Percentiles rank a stretch among this genome's conserved stretches.
These are phyloP conservation scores for Octomys mimax DNA, from an alignment of 2,797 vertebrate species.

Conservation along the genomic window DNA sequence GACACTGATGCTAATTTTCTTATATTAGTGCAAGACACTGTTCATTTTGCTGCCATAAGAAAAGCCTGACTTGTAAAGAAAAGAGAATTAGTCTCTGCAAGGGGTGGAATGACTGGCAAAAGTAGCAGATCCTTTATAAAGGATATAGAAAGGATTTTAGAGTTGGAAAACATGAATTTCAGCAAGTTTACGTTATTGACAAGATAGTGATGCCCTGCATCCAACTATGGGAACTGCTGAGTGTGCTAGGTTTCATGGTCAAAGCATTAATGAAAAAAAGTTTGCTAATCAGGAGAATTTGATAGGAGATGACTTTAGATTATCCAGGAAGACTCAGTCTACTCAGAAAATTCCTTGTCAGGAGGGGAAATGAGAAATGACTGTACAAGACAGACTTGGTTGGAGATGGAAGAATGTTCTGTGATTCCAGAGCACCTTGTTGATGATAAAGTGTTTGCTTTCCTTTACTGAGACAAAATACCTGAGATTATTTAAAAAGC, in stretches of 20 bases:
- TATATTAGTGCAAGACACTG: not conserved
- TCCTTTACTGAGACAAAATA: not conserved
- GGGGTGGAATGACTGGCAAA: not conserved
- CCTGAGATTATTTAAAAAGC: not conserved
- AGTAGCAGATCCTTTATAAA: not conserved
- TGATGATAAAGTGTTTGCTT: not conserved
- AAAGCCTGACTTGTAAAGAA: not conserved
- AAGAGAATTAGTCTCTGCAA: not conserved
- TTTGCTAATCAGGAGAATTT: not conserved
- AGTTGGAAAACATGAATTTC: constrained; percentile 20
- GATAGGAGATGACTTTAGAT: not conserved
- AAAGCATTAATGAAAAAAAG: not conserved
- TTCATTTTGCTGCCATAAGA: not conserved
- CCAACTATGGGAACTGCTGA: not conserved
- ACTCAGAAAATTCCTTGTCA: not conserved
- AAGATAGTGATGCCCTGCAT: not conserved
- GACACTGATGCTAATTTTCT: not conserved
- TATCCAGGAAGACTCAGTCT: not conserved
- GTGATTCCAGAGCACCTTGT: not conserved
- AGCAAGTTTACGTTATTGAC: not conserved
- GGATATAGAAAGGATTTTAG: not conserved
- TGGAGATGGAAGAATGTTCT: not conserved
- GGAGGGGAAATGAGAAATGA: not conserved
- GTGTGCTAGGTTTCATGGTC: not conserved
- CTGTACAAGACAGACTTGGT: too few relatives aligned